Base-by-base conservation (phyloP, 2,888 invertebrate genomes). In the Stenchaetothrips biformis region DNA sequence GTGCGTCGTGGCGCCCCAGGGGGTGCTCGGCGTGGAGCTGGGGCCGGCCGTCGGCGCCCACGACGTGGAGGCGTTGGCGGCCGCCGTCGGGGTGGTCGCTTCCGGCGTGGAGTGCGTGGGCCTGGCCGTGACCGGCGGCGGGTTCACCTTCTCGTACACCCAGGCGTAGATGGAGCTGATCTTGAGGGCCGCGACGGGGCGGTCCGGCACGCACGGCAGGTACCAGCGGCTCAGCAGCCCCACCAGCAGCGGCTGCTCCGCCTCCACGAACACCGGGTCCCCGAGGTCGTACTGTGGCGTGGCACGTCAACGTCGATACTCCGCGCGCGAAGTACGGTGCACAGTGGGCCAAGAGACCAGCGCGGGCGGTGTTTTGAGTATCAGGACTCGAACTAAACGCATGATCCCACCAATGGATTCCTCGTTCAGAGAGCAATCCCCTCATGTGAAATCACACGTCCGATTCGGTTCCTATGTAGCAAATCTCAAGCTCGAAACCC, bases 111-210 rank as follows among this genome's bases (percentile, higher is more conserved):
- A 21, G 67, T 74, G 67, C 67, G 67, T 1, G 21, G 25, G 67
- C 67, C 25, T 6, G 21, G 67, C 0, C 25, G 67, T 74, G 21
- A 74, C 67, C 25, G 67, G 67, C 25, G 21, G 25, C 67, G 67
- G 67, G 67, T 74, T 74, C 25, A 25, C 67, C 67, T 74, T 74
- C 11, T 74, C 67, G 67, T 74, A 74, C 21, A 74, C 11, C 67
- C 67, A 74, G 67, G 67, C 21, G 67, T 74, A 74, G 67, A 25
- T 11, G 67, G 25, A 21, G 67, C 21, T 25, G 67, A 25, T 25
- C 67, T 74, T 74, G 67, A 74, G 21, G 7, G 11, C 9, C 21
- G 11, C 67, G 2, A 74, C 25, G 25, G 67, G 67, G 25, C 25
- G 67, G 21, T 74, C 67, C 8, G 67, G 67, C 1, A 25, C 11